Base-by-base conservation (phyloP, 2,113 vertebrate genomes). In the Isurus oxyrinchus region DNA sequence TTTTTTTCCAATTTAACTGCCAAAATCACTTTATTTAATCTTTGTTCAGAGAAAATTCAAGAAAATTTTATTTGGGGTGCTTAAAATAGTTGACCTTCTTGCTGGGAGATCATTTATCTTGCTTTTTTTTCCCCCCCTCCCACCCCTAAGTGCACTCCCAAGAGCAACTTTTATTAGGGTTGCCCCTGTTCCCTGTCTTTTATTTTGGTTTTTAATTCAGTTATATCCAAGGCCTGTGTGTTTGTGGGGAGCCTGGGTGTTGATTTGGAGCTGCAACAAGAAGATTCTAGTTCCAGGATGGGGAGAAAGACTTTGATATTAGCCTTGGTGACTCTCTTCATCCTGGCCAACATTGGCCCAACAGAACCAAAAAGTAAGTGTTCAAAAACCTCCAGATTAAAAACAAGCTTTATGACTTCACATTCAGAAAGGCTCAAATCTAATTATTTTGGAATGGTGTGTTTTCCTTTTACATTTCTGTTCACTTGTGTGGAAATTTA, bases 361-460 rank as follows among this genome's bases (percentile, higher is more conserved):
- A 63, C 90, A 94, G 59, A 94, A 94, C 35, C 90, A 94, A 94
- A 94, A 94, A n/a, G 90, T 94, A 44, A 94, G 90, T 93, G 35
- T n/a, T 61, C 63, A 63, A 93, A 93, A 93, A 21, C 0, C 57
- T 63, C 14, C 16, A 94, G 7, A 7, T 2, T 63, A 59, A 93
- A 19, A 61, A 21, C 6, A 93, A 91, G 88, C 88, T 61, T 93
- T 93, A 5, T 84, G 6, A 84, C 35, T 93, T 61, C 10, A 61
- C 11, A 93, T 19, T n/a, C 57, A 5, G 25, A 25, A 88, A 27
- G 57, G 35, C 16, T 93, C 35, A 6, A 35, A 57, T 25, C 31
- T 57, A 61, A 61, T 61, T 84, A 5, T 44, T 93, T 59, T 5
- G 14, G 61, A 5, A 61, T 40, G 88, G 5, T n/a, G 55, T 11